phyloP scores from a whole-genome alignment of 2,113 vertebrate genomes.

The Callaeas wilsoni region DNA sequence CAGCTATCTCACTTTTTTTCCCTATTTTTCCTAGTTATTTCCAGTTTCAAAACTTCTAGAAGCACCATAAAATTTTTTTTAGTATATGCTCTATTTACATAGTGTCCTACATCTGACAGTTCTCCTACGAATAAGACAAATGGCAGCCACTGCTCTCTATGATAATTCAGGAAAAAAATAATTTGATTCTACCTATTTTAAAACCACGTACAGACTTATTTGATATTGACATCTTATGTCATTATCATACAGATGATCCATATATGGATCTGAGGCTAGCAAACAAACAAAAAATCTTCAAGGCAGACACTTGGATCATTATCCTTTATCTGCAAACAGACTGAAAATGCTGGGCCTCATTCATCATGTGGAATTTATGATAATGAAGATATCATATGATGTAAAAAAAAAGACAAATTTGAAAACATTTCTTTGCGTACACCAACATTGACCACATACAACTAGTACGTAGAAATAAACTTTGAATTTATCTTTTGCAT shows the following conservation, averaged over 20 bases:
- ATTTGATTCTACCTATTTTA: not conserved
- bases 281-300: not conserved
- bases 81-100: not conserved
- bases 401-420: not conserved
- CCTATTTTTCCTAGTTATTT: not conserved
- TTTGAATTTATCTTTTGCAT: not conserved
- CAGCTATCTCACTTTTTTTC: not conserved
- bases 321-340: not conserved
- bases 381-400: not conserved
- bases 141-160: fast-evolving
- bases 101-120: not conserved
- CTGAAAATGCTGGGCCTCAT: not conserved
- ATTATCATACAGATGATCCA: not conserved
- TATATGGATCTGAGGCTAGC: not conserved
- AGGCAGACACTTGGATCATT: not conserved
- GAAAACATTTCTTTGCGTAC: not conserved
- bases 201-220: not conserved
- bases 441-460: fast-evolving
- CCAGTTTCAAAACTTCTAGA: not conserved
- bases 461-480: not conserved
- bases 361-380: not conserved
- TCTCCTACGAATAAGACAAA: not conserved
- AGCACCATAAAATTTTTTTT: not conserved
- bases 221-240: not conserved
- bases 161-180: not conserved